Base-by-base conservation (phyloP, 2,113 vertebrate genomes). In the Syrmaticus mikado region DNA sequence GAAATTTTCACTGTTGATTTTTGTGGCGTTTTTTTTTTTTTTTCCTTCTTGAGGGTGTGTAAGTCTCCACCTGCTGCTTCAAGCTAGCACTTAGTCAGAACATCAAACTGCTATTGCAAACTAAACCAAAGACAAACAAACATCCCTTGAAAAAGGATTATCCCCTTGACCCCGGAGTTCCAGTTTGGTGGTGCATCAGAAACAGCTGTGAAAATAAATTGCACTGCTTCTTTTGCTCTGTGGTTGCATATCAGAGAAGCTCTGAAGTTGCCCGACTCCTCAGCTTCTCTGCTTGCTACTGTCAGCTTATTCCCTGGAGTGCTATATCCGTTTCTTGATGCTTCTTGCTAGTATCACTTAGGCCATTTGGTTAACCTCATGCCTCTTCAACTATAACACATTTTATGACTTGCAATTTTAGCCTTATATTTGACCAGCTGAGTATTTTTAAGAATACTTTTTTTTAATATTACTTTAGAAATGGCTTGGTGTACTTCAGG, bases 151-250 rank as follows among this genome's bases (percentile, higher is more conserved):
- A 95, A 85, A 77, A 66, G 24, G 85, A 34, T 91, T 67, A 60
- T 61, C 67, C 55, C n/a, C 40, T 60, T 89, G 46, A 91, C 92
- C 92, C 64, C n/a, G 27, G 75, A 46, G 72, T 85, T 68, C 41
- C 38, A 61, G 79, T 60, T 83, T 46, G 68, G 60, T 45, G 46
- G 16, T 43, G 64, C 55, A 41, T 79, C 86, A 77, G 60, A 67
- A 64, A 21, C 87, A 97, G 93, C 91, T 95, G 91, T 85, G 75
- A 85, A 93, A 95, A 95, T 85, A 95, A 91, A 67, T 43, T 7
- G 22, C 18, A 2, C 13, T 64, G 84, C 55, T 92, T 61, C 62
- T 87, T 36, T 41, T 83, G 40, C 70, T 93, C 73, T 86, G 86
- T 57, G 62, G 73, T 73, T 94, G 62, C 50, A 68, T 36, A 41